These are phyloP conservation scores for Labeo calbasu DNA, from an alignment of 2,797 vertebrate genomes.

Conservation along the genomic window DNA sequence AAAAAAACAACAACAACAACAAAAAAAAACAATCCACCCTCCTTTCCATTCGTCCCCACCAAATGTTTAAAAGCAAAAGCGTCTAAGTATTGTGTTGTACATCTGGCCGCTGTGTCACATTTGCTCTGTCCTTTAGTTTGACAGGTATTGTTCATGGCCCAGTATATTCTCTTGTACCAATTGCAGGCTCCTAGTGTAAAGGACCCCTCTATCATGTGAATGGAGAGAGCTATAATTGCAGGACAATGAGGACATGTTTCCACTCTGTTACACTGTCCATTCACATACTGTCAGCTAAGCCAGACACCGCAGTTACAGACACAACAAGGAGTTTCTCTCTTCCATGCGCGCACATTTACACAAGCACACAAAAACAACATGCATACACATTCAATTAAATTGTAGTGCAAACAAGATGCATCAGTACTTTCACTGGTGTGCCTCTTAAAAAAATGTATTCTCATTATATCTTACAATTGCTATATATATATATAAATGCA, in stretches of 20 bases:
- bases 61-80: slow-evolving; percentile 24
- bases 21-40: not conserved
- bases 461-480: not conserved
- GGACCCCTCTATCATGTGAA: slow-evolving; percentile 53
- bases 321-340: slow-evolving; percentile 44
- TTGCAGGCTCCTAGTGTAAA: slow-evolving; percentile 38
- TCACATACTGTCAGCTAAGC: slow-evolving; percentile 53
- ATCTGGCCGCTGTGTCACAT: slow-evolving; percentile 36
- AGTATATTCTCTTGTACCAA: slow-evolving; percentile 41
- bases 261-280: slow-evolving; percentile 61
- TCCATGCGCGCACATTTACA: not conserved
- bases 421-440: not conserved
- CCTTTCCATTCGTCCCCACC: not conserved
- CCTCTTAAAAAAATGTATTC: not conserved
- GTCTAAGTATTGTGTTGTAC: slow-evolving; percentile 35
- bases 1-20: too few species aligned
- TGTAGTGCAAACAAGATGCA: not conserved
- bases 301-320: slow-evolving; percentile 48
- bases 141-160: slow-evolving; percentile 49
- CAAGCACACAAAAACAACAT: not conserved
- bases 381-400: slow-evolving; percentile 7
- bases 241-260: slow-evolving; percentile 64
- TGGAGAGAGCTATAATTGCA: slow-evolving; percentile 61
- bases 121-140: slow-evolving; percentile 50
- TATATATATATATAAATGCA: not conserved